Evolutionary conservation across 2,113 vertebrate species (phyloP).

Genomic region (Tragelaphus imberbis): DNA sequence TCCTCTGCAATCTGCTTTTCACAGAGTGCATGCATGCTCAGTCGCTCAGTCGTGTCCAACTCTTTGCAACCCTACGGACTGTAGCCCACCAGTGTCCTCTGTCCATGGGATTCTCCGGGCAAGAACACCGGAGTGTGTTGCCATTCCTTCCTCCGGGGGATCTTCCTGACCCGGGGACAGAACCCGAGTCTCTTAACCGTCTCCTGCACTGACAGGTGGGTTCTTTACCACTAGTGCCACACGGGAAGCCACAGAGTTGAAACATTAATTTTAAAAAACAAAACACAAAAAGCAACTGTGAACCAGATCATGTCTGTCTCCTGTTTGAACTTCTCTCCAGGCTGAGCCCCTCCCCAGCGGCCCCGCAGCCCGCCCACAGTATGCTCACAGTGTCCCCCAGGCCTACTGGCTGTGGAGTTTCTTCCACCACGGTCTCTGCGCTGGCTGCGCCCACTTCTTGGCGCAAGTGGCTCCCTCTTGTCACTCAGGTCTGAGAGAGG

Average conservation of each 20-base stretch:
- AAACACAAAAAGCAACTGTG: not conserved
- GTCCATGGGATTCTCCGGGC: not conserved
- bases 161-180: not conserved
- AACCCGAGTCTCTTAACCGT: not conserved
- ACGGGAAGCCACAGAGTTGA: not conserved
- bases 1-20: not conserved
- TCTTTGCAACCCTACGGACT: not conserved
- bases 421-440: not conserved
- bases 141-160: not conserved
- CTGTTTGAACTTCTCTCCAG: not conserved
- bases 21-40: not conserved
- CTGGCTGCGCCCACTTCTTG: not conserved
- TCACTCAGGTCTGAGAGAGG: not conserved
- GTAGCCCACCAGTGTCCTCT: not conserved
- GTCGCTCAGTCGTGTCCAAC: not conserved
- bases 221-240: not conserved
- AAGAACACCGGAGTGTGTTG: not conserved
- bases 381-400: not conserved
- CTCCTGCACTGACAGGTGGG: not conserved
- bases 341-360: not conserved
- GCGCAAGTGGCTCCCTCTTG: not conserved
- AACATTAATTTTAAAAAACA: not conserved
- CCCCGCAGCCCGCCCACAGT: fast-evolving
- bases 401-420: not conserved
- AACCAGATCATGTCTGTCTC: not conserved